These are phyloP conservation scores for Natrix natrix DNA, from an alignment of 2,797 vertebrate genomes.

Conservation along the genomic window DNA sequence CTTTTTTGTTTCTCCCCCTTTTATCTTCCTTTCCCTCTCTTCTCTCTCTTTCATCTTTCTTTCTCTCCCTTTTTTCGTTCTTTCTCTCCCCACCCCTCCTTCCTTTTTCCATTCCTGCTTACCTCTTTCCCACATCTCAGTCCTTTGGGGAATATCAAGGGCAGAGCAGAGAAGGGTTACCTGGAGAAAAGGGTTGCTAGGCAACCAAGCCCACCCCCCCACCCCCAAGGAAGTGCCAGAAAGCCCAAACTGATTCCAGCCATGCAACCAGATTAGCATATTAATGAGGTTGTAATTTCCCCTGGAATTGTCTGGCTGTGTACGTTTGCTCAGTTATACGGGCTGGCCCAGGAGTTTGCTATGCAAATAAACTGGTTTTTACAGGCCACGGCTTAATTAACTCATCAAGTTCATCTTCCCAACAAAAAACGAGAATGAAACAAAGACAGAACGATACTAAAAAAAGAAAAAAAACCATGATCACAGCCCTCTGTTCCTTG, in stretches of 20 bases:
- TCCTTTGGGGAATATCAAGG: constrained; percentile 78
- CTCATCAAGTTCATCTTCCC: constrained; percentile 85
- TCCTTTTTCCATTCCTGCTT: constrained; percentile 20
- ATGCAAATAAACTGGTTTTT: constrained; percentile 84
- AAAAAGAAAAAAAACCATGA: neutral
- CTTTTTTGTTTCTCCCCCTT: neutral
- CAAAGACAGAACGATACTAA: constrained; percentile 63
- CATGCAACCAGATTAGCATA: constrained; percentile 85
- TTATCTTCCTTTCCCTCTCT: neutral
- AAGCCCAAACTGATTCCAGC: constrained; percentile 81
- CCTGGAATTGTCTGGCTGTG: constrained; percentile 75
- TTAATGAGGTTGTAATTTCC: constrained; percentile 86
- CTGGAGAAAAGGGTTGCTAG: constrained; percentile 81
- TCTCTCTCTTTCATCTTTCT: neutral
- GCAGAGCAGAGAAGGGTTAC: constrained; percentile 79
- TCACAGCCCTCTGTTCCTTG: constrained; percentile 74
- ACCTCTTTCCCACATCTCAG: constrained; percentile 61
- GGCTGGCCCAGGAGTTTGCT: constrained; percentile 83
- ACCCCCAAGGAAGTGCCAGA: constrained; percentile 74
- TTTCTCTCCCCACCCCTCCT: no score
- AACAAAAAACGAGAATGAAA: constrained; percentile 72
- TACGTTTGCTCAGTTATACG: constrained; percentile 72
- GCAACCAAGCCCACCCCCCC: constrained; percentile 72
- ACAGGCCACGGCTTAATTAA: constrained; percentile 84
- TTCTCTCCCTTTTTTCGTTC: neutral